Evolutionary conservation across 1,140 invertebrate genomes (phyloP).

Genomic region (Apis florea): DNA sequence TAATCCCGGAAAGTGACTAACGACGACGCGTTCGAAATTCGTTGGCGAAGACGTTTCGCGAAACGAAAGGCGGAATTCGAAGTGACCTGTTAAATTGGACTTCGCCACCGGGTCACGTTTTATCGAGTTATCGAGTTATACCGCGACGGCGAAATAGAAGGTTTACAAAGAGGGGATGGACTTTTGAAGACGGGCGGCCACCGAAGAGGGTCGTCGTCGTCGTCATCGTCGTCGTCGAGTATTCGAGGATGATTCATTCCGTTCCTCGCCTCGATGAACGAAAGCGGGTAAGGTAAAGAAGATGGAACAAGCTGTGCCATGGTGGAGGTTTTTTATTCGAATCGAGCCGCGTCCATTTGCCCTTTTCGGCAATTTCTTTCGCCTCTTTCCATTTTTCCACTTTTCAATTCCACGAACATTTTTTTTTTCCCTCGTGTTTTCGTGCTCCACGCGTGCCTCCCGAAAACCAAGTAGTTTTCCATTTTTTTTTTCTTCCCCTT

Average conservation of each 20-base stretch:
- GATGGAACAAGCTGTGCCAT: background rate
- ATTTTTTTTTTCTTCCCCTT: no score
- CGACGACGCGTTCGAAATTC: background rate
- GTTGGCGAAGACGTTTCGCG: slow-evolving; percentile 19
- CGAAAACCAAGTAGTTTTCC: no score
- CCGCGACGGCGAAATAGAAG: slow-evolving; percentile 38
- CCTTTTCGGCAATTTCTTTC: background rate
- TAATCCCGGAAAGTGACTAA: slow-evolving; percentile 8
- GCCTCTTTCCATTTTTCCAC: background rate
- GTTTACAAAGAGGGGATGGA: slow-evolving; percentile 13
- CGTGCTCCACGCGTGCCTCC: no score
- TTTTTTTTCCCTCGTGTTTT: background rate
- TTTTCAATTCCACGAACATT: background rate
- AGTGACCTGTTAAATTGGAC: slow-evolving; percentile 69
- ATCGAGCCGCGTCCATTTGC: slow-evolving; percentile 18
- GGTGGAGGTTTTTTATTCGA: slow-evolving; percentile 50
- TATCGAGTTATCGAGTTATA: slow-evolving; percentile 65
- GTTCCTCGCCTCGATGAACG: slow-evolving; percentile 30
- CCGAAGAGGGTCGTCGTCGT: no score
- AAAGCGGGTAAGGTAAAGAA: slow-evolving; percentile 18
- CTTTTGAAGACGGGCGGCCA: background rate
- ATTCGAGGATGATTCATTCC: slow-evolving; percentile 49
- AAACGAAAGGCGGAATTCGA: slow-evolving; percentile 57
- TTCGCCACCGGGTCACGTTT: slow-evolving; percentile 51
- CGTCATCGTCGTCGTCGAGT: background rate